A percentile compares a stretch with the other conserved stretches of the same genome.
These are phyloP conservation scores for Hoplias malabaricus DNA, from an alignment of 2,113 vertebrate genomes.

Conservation along the genomic window DNA sequence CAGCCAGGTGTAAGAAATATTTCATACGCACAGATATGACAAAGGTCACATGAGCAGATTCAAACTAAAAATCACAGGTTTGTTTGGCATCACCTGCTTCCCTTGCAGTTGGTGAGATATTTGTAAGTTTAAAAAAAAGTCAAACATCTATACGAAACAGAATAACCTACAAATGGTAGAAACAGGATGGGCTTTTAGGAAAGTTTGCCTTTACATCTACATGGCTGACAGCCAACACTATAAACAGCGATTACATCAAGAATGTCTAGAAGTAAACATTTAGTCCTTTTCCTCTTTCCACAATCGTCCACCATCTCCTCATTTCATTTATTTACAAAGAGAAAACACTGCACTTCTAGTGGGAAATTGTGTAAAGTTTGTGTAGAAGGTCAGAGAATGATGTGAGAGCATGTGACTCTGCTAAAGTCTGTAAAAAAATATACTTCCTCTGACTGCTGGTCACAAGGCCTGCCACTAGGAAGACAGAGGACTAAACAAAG, in stretches of 20 bases:
- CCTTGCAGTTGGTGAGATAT: too few relatives aligned
- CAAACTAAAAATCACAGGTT: not conserved
- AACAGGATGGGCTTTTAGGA: not conserved
- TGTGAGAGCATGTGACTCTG: conserved; percentile 64
- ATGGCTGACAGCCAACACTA: not conserved
- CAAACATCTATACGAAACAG: not conserved
- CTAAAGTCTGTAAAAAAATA: conserved; percentile 33
- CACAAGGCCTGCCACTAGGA: conserved; percentile 36
- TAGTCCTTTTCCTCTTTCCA: conserved; percentile 27
- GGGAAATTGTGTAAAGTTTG: conserved; percentile 60
- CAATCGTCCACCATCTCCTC: conserved; percentile 14
- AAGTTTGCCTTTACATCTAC: not conserved
- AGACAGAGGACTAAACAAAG: conserved; percentile 40
- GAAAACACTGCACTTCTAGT: conserved; percentile 59
- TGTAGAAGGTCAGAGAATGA: conserved; percentile 56
- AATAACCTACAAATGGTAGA: not conserved
- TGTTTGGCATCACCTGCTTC: not conserved
- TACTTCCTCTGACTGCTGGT: conserved; percentile 35
- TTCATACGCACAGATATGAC: not conserved
- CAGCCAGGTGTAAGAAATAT: not conserved
- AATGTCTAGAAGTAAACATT: conserved; percentile 55
- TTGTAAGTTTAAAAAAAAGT: not conserved
- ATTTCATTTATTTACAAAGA: conserved; percentile 62
- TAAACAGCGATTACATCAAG: conserved; percentile 48
- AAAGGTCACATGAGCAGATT: not conserved